phyloP scores from a whole-genome alignment of 2,113 vertebrate species.

The Cathartes aura region DNA sequence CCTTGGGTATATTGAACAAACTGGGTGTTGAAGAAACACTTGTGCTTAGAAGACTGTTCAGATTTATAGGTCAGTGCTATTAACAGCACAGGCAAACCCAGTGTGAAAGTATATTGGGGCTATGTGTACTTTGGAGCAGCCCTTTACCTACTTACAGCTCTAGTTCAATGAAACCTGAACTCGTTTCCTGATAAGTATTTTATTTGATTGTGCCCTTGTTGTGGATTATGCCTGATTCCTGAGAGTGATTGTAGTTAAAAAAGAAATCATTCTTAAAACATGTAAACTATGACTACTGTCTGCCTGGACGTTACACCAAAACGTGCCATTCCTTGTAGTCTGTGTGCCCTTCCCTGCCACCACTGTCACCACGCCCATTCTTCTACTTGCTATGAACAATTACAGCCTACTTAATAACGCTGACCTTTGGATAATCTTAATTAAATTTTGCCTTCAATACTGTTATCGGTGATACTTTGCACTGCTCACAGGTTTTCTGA shows the following conservation, averaged over 20 bases:
- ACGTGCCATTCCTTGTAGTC: not conserved
- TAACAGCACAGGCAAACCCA: not conserved
- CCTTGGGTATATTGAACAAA: not conserved
- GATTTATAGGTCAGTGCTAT: not conserved
- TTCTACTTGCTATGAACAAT: not conserved
- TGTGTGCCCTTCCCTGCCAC: not conserved
- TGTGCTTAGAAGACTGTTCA: not conserved
- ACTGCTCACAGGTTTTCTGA: not conserved
- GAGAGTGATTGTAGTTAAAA: not conserved
- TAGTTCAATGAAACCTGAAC: not conserved
- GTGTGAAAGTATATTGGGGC: not conserved
- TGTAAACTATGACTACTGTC: not conserved
- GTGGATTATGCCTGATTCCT: not conserved
- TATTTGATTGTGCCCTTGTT: not conserved
- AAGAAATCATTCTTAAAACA: not conserved
- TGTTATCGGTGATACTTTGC: not conserved
- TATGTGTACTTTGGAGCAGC: not conserved
- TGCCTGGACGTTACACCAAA: not conserved
- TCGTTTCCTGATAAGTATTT: not conserved
- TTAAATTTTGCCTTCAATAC: not conserved
- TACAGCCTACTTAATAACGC: not conserved
- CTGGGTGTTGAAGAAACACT: not conserved
- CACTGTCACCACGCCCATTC: rapidly evolving
- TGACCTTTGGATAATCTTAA: not conserved
- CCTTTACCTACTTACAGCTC: not conserved